These are phyloP conservation scores for Aselliscus stoliczkanus DNA, from an alignment of 2,797 vertebrate species.

Conservation along the genomic window DNA sequence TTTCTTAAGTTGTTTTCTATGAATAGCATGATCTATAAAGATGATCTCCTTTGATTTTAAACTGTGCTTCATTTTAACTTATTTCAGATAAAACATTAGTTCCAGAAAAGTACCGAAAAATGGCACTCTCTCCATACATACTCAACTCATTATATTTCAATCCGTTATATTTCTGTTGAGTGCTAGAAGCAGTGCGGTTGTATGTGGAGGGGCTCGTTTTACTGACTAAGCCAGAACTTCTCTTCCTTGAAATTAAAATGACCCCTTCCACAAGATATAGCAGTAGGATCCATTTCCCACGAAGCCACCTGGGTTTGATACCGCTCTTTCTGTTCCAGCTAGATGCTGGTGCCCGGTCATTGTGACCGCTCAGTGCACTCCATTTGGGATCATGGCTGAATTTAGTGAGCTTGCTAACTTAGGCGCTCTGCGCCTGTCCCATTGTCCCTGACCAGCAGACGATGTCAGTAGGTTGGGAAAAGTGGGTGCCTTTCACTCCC, in stretches of 20 bases:
- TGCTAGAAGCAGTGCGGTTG: background rate
- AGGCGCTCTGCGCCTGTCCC: background rate
- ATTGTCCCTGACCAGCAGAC: background rate
- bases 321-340: background rate
- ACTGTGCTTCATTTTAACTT: background rate
- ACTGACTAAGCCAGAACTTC: background rate
- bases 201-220: background rate
- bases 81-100: background rate
- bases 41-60: background rate
- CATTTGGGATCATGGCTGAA: background rate
- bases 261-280: too few species aligned
- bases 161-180: background rate
- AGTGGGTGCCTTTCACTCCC: background rate
- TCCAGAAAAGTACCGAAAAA: background rate
- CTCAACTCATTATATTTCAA: too few species aligned
- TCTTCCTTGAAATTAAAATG: background rate
- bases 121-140: background rate
- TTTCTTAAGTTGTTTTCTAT: background rate
- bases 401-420: background rate
- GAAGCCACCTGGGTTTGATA: too few species aligned
- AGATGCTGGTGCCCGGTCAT: background rate
- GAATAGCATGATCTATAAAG: background rate
- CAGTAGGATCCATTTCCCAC: too few species aligned
- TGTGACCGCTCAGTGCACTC: too few species aligned
- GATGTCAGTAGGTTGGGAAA: background rate